Conservation (phyloP, 2,888 invertebrate species). For the Phaedon cochleariae region DNA sequence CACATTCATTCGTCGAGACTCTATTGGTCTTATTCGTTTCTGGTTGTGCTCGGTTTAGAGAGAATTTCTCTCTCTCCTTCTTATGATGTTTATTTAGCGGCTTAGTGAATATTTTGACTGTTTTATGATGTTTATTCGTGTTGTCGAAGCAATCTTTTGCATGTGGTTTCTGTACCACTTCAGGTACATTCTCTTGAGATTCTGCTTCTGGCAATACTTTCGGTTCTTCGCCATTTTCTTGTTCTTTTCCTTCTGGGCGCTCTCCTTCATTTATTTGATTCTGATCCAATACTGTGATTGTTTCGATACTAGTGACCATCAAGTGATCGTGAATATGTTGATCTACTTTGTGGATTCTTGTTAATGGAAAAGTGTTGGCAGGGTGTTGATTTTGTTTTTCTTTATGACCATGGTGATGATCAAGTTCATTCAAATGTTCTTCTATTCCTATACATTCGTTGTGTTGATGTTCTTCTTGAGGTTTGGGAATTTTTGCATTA, state of each 20-base stretch:
- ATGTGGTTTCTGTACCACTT: neutral
- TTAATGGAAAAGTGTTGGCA: neutral
- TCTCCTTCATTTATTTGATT: neutral
- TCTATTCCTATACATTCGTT: neutral
- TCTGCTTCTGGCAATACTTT: too few species aligned
- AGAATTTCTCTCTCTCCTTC: neutral
- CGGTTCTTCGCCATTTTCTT: neutral
- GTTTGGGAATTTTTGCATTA: too few species aligned
- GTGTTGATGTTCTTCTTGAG: neutral
- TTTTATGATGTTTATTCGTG: neutral
- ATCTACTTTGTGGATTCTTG: constrained; percentile 11
- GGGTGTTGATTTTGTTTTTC: neutral
- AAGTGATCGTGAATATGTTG: constrained; percentile 1
- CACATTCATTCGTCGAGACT: neutral
- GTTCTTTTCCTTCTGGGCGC: neutral
- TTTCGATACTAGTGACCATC: constrained; percentile 19
- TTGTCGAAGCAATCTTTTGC: neutral
- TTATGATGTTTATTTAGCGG: neutral
- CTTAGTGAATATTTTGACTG: neutral
- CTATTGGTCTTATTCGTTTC: neutral
- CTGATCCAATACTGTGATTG: neutral
- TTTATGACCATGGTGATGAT: neutral
- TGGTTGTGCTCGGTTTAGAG: neutral
- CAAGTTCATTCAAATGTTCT: neutral
- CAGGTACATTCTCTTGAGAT: neutral